These are phyloP conservation scores for Lasioglossum vierecki DNA, from an alignment of 2,888 invertebrate species.

Conservation along the genomic window DNA sequence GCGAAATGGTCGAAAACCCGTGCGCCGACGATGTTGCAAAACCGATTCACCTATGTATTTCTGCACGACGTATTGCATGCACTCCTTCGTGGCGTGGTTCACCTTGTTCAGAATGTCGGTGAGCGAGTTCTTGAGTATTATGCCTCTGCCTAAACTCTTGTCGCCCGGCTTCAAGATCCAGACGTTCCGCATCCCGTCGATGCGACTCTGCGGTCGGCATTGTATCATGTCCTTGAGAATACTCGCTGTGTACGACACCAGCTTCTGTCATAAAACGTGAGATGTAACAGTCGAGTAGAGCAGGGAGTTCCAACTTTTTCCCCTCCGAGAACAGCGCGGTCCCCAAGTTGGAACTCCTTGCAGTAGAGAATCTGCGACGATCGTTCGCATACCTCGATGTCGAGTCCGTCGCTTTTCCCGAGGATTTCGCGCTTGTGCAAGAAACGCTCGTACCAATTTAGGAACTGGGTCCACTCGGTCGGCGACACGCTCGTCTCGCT, in stretches of 20 bases:
- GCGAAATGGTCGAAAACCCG: background rate
- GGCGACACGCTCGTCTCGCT: conserved; percentile 19
- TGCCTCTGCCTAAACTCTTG: conserved; percentile 65
- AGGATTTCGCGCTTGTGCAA: conserved; percentile 49
- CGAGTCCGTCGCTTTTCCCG: conserved; percentile 43
- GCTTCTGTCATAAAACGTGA: conserved; percentile 32
- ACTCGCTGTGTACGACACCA: conserved; percentile 40
- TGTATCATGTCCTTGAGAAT: conserved; percentile 46
- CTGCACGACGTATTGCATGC: conserved; percentile 63
- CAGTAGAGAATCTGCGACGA: background rate
- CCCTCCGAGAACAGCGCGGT: too few relatives aligned
- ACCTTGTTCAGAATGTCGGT: conserved; percentile 59
- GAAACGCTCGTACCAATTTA: conserved; percentile 57
- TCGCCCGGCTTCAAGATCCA: conserved; percentile 69
- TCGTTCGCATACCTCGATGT: conserved; percentile 50
- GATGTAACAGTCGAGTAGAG: background rate
- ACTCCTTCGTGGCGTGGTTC: conserved; percentile 59
- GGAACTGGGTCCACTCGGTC: conserved; percentile 58
- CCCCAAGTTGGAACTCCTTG: too few relatives aligned
- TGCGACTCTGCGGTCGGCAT: conserved; percentile 56
- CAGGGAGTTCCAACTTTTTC: too few relatives aligned
- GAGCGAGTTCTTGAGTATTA: conserved; percentile 58
- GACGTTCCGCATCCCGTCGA: conserved; percentile 67
- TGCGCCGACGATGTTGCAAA: background rate
- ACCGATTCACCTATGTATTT: conserved; percentile 64